These are phyloP conservation scores for Henricia sp. DNA, from an alignment of 53 echinoderm and acorn worm genomes.

Conservation along the genomic window DNA sequence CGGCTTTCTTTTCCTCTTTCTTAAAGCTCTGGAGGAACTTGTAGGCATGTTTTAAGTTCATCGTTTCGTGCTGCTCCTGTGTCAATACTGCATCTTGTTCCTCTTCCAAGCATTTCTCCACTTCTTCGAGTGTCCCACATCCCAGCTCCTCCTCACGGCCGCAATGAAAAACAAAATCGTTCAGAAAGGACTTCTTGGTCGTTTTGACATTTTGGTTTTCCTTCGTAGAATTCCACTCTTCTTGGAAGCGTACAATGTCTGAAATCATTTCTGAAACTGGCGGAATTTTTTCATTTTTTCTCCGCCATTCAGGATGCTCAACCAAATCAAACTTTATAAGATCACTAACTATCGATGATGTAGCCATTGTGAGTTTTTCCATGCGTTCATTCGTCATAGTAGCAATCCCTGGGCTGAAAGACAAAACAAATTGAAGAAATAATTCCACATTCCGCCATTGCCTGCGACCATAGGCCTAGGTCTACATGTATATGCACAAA, in stretches of 20 bases:
- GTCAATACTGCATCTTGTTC: not conserved
- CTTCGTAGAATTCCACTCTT: slow-evolving; percentile 5
- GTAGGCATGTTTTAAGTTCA: slow-evolving; percentile 16
- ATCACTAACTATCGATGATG: too few relatives aligned
- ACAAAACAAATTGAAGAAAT: too few relatives aligned
- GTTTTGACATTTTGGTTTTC: not conserved
- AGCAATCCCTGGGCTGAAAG: too few relatives aligned
- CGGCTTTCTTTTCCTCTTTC: not conserved
- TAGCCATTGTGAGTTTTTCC: too few relatives aligned
- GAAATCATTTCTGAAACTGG: not conserved
- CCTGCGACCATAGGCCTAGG: too few relatives aligned
- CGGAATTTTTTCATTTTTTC: not conserved
- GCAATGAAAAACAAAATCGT: slow-evolving; percentile 19
- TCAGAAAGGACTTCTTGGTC: not conserved
- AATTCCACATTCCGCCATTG: too few relatives aligned
- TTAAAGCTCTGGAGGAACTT: slow-evolving; percentile 7
- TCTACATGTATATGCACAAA: too few relatives aligned
- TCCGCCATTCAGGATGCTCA: slow-evolving; percentile 17
- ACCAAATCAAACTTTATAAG: not conserved
- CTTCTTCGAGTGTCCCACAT: slow-evolving; percentile 18
- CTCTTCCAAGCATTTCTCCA: not conserved
- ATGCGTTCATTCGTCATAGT: too few relatives aligned
- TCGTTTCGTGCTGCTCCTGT: slow-evolving; percentile 8
- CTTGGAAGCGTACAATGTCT: slow-evolving; percentile 3
- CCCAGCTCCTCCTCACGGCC: slow-evolving; percentile 15